Conservation (phyloP, 1,140 invertebrate genomes). For the Formica selysi region DNA sequence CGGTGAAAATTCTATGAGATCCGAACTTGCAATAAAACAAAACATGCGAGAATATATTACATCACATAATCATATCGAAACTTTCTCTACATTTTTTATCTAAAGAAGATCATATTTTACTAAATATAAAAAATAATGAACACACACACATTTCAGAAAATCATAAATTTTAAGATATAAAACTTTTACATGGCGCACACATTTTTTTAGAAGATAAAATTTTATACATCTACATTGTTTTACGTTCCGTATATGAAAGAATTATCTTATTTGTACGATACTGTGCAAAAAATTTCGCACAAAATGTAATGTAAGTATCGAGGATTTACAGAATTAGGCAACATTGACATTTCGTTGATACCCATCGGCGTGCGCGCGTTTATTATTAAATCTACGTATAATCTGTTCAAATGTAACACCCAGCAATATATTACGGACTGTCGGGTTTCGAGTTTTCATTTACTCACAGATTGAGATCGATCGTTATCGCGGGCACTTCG, state of each 20-base stretch:
- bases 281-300: constrained; percentile 9
- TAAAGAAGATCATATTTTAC: no score
- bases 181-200: background rate
- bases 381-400: constrained; percentile 44
- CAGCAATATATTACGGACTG: constrained; percentile 71
- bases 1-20: no score
- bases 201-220: background rate
- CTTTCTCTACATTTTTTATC: no score
- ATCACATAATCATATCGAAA: no score
- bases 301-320: background rate
- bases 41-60: no score
- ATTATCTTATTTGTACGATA: constrained; percentile 28
- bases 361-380: background rate
- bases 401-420: constrained; percentile 66
- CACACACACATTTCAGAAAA: background rate
- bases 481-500: constrained; percentile 59
- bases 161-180: background rate
- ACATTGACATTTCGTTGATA: background rate
- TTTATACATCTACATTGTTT: background rate
- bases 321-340: constrained; percentile 30
- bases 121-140: no score
- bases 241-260: constrained; percentile 3
- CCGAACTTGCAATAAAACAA: no score
- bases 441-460: constrained; percentile 58
- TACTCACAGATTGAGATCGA: constrained; percentile 56